These are phyloP conservation scores for Drosophila monieri DNA, from an alignment of 2,888 invertebrate genomes.

Conservation along the genomic window DNA sequence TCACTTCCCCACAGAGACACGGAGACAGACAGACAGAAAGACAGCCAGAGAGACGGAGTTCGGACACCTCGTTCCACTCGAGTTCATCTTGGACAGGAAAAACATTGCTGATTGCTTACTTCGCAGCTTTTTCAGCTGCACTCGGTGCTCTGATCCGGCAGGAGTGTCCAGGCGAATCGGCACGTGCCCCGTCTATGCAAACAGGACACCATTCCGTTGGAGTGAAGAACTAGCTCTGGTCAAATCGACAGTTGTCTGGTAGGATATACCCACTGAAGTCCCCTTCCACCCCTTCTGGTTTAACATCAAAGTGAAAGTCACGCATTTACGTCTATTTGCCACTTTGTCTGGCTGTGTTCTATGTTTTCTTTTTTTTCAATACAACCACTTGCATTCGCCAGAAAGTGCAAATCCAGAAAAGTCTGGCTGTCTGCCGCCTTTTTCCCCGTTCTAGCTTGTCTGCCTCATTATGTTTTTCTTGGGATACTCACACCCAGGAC, in stretches of 20 bases:
- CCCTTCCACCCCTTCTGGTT: constrained; percentile 7
- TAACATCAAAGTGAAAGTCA: constrained; percentile 77
- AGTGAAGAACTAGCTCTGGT: constrained; percentile 44
- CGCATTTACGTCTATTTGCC: constrained; percentile 75
- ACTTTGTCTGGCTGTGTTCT: constrained; percentile 67
- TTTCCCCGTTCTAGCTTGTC: constrained; percentile 51
- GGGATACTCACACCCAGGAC: constrained; percentile 6
- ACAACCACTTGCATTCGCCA: constrained; percentile 16
- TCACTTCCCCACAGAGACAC: constrained; percentile 4
- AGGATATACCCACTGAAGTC: constrained; percentile 1
- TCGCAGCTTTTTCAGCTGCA: constrained; percentile 39
- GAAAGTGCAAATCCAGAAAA: constrained; percentile 25
- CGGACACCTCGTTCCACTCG: constrained; percentile 30
- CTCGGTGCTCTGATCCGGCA: constrained; percentile 8
- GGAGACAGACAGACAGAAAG: background rate
- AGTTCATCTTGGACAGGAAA: constrained; percentile 20
- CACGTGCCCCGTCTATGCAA: constrained; percentile 68
- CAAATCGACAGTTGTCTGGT: constrained; percentile 50
- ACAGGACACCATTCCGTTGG: constrained; percentile 38
- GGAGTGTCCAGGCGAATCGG: constrained; percentile 14
- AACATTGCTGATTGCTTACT: constrained; percentile 37
- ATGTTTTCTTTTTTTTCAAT: constrained; percentile 15
- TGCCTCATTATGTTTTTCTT: constrained; percentile 69
- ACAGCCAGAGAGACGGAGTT: background rate
- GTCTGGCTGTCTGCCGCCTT: constrained; percentile 47